Base-by-base conservation (phyloP, 2,113 vertebrate species). In the Psammodynastes pulverulentus region DNA sequence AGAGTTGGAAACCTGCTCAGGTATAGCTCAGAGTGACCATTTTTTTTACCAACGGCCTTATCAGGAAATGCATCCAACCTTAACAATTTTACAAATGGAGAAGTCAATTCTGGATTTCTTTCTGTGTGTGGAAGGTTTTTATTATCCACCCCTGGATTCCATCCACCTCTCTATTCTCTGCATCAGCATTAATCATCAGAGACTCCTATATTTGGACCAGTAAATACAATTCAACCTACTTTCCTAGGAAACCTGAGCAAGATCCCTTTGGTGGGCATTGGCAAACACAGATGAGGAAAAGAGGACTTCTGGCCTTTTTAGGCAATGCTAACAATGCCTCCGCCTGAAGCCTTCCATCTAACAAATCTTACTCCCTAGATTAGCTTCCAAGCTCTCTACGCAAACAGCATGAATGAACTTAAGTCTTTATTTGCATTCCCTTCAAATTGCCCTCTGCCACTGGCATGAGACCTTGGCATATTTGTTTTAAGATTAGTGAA, bases 351-450 rank as follows among this genome's bases (percentile, higher is more conserved):
- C 94, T 95, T 94, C 91, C 90, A 92, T 94, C 95, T 96, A 91
- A 92, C 93, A 95, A 94, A 58, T 95, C 94, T 48, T 90, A 88
- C 90, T 97, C 90, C 91, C 90, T 0, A 86, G 90, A 94, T 96
- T 93, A 95, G 95, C 87, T 96, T 97, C 94, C 95, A 92, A 88
- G 88, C 93, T 95, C 95, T 93, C 72, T 95, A 87, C 94, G 94
- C 95, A 96, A 89, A 95, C 89, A 95, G 94, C 93, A 95, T 97
- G 96, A 97, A 96, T 97, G 96, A 97, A 96, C 72, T 0, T 4
- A 96, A 97, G 92, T 91, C 94, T 96, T 96, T 97, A 95, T 97
- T 96, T 97, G 95, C 97, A 96, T 97, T 97, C 95, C 96, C 95
- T 96, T 95, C 94, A 96, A 97, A 96, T 97, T 96, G 96, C 94